Evolutionary conservation across 2,113 vertebrate genomes (phyloP), one percentile per base, ranked within the genome.

Genomic region (Atrichornis clamosus): DNA sequence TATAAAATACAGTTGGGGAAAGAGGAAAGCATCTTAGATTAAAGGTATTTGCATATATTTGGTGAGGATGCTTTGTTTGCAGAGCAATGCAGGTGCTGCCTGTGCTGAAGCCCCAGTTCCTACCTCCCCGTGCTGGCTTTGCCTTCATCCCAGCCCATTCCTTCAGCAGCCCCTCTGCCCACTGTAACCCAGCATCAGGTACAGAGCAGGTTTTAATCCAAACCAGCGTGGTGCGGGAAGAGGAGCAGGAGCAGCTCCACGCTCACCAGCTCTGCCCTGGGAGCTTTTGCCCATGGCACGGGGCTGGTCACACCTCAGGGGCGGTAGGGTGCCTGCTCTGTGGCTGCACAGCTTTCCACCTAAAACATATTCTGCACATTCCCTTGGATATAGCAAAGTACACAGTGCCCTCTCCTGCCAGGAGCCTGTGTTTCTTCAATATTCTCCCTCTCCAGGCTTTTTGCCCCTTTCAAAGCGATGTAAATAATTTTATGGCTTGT

Each of bases 361-460:
- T 4, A 2, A 15, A 74, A 53, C 1, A 4, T 23, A 1, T 84
- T 7, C 6, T 0, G 2, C 67, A 0, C 10, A 0, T 16, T 22
- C 13, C 44, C 65, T 26, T 8, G 7, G 63, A 11, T 19, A 87
- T 28, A 74, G 56, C 59, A 56, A 44, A 83, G 96, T 0, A 53
- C 75, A 74, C 84, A 82, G 73, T 88, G 90, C 92, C 84, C 84
- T 56, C 94, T 96, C 74, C 95, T 91, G 95, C 81, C 70, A 18
- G 92, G 4, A 90, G 15, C 69, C 39, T 13, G 50, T 4, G 24
- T 0, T 30, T 47, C n/a, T 21, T 2, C 30, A 41, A n/a, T 17
- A 28, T 23, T 26, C 13, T 33, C 37, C 46, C n/a, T 27, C 22
- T 10, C 4, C 42, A 4, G 26, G 4, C 6, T 56, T 77, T 89